phyloP scores from a whole-genome alignment of 2,888 invertebrate species.

The Eupithecia centaureata region DNA sequence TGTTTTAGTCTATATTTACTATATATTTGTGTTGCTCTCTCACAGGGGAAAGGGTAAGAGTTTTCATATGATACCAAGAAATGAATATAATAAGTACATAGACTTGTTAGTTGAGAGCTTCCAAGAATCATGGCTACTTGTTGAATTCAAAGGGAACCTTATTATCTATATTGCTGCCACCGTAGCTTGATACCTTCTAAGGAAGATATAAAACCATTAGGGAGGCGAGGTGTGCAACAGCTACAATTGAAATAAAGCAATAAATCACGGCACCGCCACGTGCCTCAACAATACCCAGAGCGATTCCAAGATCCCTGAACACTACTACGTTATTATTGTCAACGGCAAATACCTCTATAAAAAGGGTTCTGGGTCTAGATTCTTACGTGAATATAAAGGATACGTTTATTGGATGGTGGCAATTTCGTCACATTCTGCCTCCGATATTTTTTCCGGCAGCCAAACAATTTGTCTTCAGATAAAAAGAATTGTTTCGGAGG shows the following conservation, averaged over 20 bases:
- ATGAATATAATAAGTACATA: background rate
- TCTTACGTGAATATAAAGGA: constrained; percentile 45
- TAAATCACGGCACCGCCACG: constrained; percentile 49
- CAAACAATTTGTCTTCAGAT: constrained; percentile 24
- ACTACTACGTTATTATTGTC: constrained; percentile 46
- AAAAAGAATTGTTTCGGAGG: constrained; percentile 26
- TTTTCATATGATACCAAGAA: background rate
- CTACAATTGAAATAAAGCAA: constrained; percentile 57
- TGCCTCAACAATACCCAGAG: constrained; percentile 45
- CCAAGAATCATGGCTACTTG: background rate
- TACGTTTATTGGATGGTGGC: constrained; percentile 40
- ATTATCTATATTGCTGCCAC: constrained; percentile 1
- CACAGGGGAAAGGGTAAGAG: background rate
- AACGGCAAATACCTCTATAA: constrained; percentile 51
- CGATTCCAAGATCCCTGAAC: constrained; percentile 45
- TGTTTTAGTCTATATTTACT: background rate
- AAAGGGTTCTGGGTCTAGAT: constrained; percentile 50
- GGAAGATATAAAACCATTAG: constrained; percentile 49
- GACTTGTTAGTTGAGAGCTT: background rate
- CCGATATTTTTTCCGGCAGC: constrained; percentile 32
- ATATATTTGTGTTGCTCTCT: background rate
- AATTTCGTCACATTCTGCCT: constrained; percentile 37
- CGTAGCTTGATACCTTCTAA: constrained; percentile 3
- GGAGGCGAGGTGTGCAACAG: constrained; percentile 45
- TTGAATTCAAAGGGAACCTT: constrained; percentile 1